These are phyloP conservation scores for Syndactyla subalaris DNA, from an alignment of 2,797 vertebrate species.

Conservation along the genomic window DNA sequence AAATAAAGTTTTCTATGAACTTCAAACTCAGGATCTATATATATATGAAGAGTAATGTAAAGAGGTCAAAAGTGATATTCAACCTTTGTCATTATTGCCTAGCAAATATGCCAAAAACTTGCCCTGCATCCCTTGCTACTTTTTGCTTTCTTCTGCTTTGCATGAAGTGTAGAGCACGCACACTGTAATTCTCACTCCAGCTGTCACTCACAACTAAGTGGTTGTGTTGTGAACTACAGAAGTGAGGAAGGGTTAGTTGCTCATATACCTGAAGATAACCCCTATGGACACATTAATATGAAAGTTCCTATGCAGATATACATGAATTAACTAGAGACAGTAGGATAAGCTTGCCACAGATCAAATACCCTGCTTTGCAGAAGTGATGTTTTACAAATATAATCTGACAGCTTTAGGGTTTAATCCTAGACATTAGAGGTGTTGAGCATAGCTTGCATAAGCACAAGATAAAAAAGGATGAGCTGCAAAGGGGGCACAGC, in stretches of 20 bases:
- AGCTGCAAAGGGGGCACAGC: not conserved
- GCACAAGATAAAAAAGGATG: slow-evolving; percentile 3
- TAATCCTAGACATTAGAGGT: slow-evolving; percentile 25
- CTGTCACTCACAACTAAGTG: not conserved
- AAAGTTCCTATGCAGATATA: not conserved
- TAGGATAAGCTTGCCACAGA: not conserved
- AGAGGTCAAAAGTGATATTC: not conserved
- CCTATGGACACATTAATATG: not conserved
- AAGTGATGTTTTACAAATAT: not conserved
- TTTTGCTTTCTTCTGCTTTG: not conserved
- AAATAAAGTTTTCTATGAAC: not conserved
- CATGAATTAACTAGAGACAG: not conserved
- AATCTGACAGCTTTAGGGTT: not conserved
- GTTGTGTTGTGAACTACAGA: not conserved
- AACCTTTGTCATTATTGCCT: not conserved
- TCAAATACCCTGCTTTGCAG: not conserved
- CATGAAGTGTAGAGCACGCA: not conserved
- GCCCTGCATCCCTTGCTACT: not conserved
- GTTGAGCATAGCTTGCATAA: not conserved
- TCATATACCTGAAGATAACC: not conserved
- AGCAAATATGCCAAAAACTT: not conserved
- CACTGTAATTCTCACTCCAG: not conserved
- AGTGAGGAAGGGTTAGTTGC: not conserved
- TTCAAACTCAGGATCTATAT: not conserved
- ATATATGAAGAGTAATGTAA: not conserved